Conservation (phyloP, 2,113 vertebrate species). For the Vidua chalybeata region DNA sequence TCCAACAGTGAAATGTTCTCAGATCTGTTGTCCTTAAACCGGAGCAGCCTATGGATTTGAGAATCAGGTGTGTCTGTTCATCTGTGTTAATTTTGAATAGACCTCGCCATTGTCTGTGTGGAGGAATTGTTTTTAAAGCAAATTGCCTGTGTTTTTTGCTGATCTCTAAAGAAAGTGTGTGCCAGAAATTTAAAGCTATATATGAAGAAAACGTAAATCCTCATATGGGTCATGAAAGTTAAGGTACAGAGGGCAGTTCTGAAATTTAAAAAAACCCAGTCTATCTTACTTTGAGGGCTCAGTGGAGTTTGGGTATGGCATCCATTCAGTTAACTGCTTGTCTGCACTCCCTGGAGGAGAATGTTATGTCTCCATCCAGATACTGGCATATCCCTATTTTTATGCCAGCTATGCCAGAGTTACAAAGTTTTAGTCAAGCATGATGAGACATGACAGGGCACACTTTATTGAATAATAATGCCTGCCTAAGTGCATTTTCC, state of each 20-base stretch:
- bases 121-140: not conserved
- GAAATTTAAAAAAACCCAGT: not conserved
- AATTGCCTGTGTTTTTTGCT: not conserved
- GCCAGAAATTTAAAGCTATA: not conserved
- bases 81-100: not conserved
- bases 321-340: not conserved
- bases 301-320: not conserved
- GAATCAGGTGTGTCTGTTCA: not conserved
- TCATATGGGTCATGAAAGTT: not conserved
- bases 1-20: not conserved
- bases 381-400: constrained; percentile 38
- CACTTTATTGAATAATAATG: constrained; percentile 44
- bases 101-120: not conserved
- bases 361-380: constrained; percentile 28
- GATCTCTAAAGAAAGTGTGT: not conserved
- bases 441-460: constrained; percentile 47
- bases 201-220: not conserved
- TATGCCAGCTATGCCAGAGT: constrained; percentile 42
- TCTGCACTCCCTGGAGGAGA: not conserved
- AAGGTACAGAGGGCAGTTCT: not conserved
- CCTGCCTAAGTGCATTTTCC: constrained; percentile 47
- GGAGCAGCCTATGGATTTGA: not conserved
- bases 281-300: not conserved
- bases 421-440: constrained; percentile 51
- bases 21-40: not conserved